phyloP scores from a whole-genome alignment of 2,113 vertebrate genomes.

The Hemiscyllium ocellatum region DNA sequence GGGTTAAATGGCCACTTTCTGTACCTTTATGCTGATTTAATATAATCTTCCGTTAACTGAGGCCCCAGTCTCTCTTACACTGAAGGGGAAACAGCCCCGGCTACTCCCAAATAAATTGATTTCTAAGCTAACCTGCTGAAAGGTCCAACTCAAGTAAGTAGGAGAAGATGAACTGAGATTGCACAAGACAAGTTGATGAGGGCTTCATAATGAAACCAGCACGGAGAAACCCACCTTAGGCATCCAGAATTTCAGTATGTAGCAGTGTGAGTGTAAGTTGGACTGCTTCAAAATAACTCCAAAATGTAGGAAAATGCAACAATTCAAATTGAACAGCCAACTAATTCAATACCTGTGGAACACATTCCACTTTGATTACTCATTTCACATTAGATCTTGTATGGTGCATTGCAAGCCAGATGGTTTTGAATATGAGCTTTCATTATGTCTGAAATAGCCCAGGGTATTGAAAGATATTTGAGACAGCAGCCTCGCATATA shows the following conservation, averaged over 20 bases:
- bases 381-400: neutral
- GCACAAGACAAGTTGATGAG: neutral
- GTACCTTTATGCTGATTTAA: too few species aligned
- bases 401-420: neutral
- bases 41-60: too few species aligned
- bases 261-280: neutral
- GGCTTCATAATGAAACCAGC: neutral
- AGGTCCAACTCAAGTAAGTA: neutral
- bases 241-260: neutral
- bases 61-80: too few species aligned
- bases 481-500: neutral
- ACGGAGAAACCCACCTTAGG: neutral
- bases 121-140: too few species aligned
- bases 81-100: too few species aligned
- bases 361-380: neutral
- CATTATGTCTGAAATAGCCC: neutral
- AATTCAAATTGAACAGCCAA: neutral
- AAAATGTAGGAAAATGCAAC: neutral
- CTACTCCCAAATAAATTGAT: too few species aligned
- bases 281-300: neutral
- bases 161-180: neutral
- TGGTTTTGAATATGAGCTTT: neutral
- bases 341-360: conserved; percentile 3
- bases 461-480: neutral
- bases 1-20: too few species aligned